Percentiles rank a stretch among this genome's conserved stretches.
Evolutionary conservation across 1,140 invertebrate genomes (phyloP).

Genomic region (Centruroides sculpturatus): DNA sequence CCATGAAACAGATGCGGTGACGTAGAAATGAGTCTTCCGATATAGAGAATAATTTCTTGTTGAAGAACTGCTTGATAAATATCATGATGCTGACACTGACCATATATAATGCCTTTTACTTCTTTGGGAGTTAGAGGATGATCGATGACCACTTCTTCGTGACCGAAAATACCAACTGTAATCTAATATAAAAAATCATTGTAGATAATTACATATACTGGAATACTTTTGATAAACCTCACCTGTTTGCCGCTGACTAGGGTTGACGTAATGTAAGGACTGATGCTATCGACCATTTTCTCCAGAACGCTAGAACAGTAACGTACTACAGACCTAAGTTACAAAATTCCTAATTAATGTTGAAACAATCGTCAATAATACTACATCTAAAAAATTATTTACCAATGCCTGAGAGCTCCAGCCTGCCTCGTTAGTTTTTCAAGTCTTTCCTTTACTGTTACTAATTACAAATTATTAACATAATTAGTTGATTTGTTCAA

Average conservation of each 20-base stretch:
- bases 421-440: slow-evolving; percentile 35
- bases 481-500: neutral
- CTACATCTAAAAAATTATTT: neutral
- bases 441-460: slow-evolving; percentile 20
- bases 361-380: no score
- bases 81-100: slow-evolving; percentile 58
- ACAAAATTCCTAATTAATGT: neutral
- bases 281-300: slow-evolving; percentile 93
- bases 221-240: slow-evolving; percentile 2
- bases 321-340: slow-evolving; percentile 54
- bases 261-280: slow-evolving; percentile 92
- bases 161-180: slow-evolving; percentile 84
- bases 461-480: neutral
- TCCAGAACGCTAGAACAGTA: slow-evolving; percentile 82
- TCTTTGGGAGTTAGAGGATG: slow-evolving; percentile 91
- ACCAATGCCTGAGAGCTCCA: slow-evolving; percentile 75
- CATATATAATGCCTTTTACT: slow-evolving; percentile 48
- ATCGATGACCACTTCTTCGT: slow-evolving; percentile 88
- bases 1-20: slow-evolving; percentile 86
- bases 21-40: slow-evolving; percentile 81
- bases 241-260: slow-evolving; percentile 95
- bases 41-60: slow-evolving; percentile 84
- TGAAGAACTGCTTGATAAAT: slow-evolving; percentile 92
- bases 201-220: no score
- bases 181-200: slow-evolving; percentile 38